Evolutionary conservation across 2,113 vertebrate genomes (phyloP), one percentile per base, ranked within the genome.

Genomic region (Lepisosteus osseus): DNA sequence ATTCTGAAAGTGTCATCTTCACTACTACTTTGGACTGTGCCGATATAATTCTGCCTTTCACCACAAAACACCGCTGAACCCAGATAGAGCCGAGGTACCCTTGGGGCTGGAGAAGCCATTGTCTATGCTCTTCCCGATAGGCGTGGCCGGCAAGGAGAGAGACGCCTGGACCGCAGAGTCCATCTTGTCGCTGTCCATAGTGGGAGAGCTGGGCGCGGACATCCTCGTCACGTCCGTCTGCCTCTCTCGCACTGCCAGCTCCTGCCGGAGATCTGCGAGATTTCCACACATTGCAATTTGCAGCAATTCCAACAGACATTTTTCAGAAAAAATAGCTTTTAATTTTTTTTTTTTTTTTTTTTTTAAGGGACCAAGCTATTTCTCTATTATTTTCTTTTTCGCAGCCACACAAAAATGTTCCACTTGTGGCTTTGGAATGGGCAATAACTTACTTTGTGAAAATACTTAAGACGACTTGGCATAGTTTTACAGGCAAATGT

Each of bases 151-250:
- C 72, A 99, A 89, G 40, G 97, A 99, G 42, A 99, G 91, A 0
- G 97, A 98, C 0, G 97, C 94, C 72, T 97, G 97, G 14, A 97
- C 95, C 29, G 95, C 95, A 0, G 96, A 95, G 76, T 98, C 97
- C 72, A 93, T 96, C 88, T 96, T 97, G 70, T 99, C 96, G 40
- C 91, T 93, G 83, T 99, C 96, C 43, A 93, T 85, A 0, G 97
- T 98, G 0, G 97, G 97, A 1, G 97, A 99, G 82, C 95, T 98
- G 64, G 97, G 97, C 0, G 96, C 97, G 0, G 97, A 99, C 87
- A 96, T 98, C 13, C 96, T 84, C 15, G 86, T 92, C 2, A 92
- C 90, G 78, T 99, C 97, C 14, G 95, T 92, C 2, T 95, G 93
- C 83, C 96, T 93, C 78, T 99, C 96, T 54, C 96, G 90, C 45